Conservation (phyloP, 2,113 vertebrate genomes). For the Sylvietta virens region DNA sequence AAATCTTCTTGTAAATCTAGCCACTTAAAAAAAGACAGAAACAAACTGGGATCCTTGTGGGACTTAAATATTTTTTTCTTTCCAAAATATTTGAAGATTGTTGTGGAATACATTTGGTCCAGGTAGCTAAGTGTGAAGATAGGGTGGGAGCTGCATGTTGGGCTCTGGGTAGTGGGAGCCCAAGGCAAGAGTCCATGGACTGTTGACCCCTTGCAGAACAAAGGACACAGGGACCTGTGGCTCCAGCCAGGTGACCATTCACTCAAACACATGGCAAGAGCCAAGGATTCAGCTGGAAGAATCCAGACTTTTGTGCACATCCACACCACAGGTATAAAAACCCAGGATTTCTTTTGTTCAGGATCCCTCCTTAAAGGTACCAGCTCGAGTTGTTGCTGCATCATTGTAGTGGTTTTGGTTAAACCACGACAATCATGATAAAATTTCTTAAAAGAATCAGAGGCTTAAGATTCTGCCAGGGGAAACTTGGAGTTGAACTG, state of each 20-base stretch:
- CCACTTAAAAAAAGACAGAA: background rate
- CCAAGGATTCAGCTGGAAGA: background rate
- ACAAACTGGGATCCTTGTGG: background rate
- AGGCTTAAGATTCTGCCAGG: background rate
- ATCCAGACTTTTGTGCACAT: background rate
- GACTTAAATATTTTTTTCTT: background rate
- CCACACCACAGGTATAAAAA: accelerated
- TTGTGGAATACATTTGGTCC: background rate
- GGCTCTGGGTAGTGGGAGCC: background rate
- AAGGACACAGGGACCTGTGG: background rate
- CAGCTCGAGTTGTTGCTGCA: background rate
- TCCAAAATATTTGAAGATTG: background rate
- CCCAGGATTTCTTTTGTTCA: background rate
- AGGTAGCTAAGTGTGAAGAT: background rate
- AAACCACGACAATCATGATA: background rate
- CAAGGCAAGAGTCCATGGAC: background rate
- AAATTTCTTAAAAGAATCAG: background rate
- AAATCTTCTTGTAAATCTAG: background rate
- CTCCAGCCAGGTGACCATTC: background rate
- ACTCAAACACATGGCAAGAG: background rate
- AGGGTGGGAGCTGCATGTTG: background rate
- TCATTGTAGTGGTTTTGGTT: background rate
- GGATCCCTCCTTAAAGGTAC: accelerated
- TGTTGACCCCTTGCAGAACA: background rate
- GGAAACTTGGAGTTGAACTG: accelerated